Percentiles rank a stretch among this genome's conserved stretches.
Conservation (phyloP, 2,888 invertebrate species). For the Chromoteleia sp. region DNA sequence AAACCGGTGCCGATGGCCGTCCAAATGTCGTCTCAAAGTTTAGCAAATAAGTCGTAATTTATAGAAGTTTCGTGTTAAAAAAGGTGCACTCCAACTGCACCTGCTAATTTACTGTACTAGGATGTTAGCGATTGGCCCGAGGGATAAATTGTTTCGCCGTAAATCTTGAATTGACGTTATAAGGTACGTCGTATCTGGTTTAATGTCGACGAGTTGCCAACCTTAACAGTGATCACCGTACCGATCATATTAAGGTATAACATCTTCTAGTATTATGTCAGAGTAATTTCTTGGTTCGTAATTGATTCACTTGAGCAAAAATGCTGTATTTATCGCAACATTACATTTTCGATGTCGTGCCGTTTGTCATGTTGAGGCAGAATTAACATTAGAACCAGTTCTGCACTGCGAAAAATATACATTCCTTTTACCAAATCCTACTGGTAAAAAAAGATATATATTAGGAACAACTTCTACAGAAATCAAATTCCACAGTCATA, state of each 20-base stretch:
- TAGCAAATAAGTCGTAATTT: constrained; percentile 31
- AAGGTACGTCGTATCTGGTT: constrained; percentile 30
- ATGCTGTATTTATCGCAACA: constrained; percentile 7
- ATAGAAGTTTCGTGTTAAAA: constrained; percentile 10
- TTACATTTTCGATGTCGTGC: background rate
- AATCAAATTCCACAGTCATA: no score
- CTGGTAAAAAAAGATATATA: no score
- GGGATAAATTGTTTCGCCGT: constrained; percentile 9
- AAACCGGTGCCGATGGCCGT: constrained; percentile 11
- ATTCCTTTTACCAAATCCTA: no score
- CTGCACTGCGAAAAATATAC: no score
- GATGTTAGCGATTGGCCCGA: background rate
- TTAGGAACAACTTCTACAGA: no score
- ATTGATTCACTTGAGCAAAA: constrained; percentile 26
- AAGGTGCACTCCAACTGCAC: background rate
- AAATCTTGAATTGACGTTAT: constrained; percentile 20
- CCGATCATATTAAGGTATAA: constrained; percentile 41
- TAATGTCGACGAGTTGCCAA: constrained; percentile 24
- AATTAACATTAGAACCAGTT: no score
- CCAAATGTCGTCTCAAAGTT: constrained; percentile 22
- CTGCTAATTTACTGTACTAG: constrained; percentile 16
- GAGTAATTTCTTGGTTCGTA: constrained; percentile 15
- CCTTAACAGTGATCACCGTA: constrained; percentile 20
- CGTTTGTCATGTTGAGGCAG: background rate
- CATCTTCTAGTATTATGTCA: constrained; percentile 33